These are phyloP conservation scores for Irena cyanogastra DNA, from an alignment of 2,113 vertebrate genomes.

Conservation along the genomic window DNA sequence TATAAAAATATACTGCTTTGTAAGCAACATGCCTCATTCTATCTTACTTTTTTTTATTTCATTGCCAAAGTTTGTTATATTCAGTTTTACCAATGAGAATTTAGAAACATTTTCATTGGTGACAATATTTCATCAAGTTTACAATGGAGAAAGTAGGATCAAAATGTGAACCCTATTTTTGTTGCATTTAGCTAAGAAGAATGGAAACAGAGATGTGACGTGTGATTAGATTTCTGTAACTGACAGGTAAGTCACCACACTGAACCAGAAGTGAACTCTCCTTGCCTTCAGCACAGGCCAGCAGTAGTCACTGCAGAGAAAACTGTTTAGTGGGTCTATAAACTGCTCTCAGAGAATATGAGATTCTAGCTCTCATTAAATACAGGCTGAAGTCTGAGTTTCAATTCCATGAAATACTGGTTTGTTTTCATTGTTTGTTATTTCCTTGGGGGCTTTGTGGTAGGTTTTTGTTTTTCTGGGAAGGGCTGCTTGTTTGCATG, in stretches of 20 bases:
- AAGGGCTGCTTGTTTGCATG: accelerated
- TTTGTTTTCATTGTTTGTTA: neutral
- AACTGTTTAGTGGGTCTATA: neutral
- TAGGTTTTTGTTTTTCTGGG: neutral
- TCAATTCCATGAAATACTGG: neutral
- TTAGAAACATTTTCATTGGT: neutral
- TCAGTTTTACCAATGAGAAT: neutral
- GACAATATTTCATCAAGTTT: neutral
- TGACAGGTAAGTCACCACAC: neutral
- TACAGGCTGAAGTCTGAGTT: neutral
- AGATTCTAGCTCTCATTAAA: neutral
- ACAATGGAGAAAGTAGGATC: neutral
- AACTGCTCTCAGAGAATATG: neutral
- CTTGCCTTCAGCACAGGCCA: neutral
- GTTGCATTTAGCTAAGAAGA: neutral
- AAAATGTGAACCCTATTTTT: neutral
- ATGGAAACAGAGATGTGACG: neutral
- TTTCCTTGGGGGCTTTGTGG: neutral
- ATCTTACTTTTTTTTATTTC: neutral
- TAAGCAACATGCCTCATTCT: neutral
- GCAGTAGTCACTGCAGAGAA: neutral
- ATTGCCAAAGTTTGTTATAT: neutral
- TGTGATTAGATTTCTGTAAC: neutral
- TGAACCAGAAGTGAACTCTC: neutral
- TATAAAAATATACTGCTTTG: neutral